Conservation (phyloP, 1,140 invertebrate species). For the Lasaia peninsularis region DNA sequence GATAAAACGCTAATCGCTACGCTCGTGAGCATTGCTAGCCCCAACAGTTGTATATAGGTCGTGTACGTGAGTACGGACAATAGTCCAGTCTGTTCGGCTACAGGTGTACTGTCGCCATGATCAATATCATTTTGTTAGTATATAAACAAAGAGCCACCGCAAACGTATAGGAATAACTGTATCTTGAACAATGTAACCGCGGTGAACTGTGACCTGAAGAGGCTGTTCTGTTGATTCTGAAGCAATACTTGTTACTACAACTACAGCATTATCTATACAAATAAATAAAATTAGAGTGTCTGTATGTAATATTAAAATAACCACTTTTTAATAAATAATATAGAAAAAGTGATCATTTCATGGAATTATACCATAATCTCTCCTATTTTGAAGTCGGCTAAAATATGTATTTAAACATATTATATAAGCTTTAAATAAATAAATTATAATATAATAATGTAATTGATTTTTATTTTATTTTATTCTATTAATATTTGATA, state of each 20-base stretch:
- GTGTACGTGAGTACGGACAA: slow-evolving; percentile 27
- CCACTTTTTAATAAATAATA: too few relatives aligned
- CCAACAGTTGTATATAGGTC: slow-evolving; percentile 30
- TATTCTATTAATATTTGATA: too few relatives aligned
- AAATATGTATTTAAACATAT: too few relatives aligned
- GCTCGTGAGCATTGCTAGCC: neutral
- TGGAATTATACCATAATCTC: too few relatives aligned
- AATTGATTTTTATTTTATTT: too few relatives aligned
- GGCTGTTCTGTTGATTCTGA: neutral
- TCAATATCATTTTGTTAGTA: slow-evolving; percentile 15
- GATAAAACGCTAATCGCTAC: slow-evolving; percentile 26
- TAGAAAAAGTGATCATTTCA: too few relatives aligned
- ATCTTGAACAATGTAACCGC: slow-evolving; percentile 1
- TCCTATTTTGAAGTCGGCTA: too few relatives aligned
- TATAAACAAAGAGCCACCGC: slow-evolving; percentile 11
- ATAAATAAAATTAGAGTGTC: too few relatives aligned
- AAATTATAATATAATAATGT: too few relatives aligned
- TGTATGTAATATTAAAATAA: too few relatives aligned
- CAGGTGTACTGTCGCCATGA: slow-evolving; percentile 17
- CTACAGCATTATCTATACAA: too few relatives aligned
- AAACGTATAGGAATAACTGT: slow-evolving; percentile 13
- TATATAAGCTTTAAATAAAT: too few relatives aligned
- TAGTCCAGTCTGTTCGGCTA: slow-evolving; percentile 5
- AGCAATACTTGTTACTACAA: neutral
- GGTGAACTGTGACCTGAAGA: slow-evolving; percentile 1